Conservation (phyloP, 2,888 invertebrate genomes). For the Dynastes grantii region DNA sequence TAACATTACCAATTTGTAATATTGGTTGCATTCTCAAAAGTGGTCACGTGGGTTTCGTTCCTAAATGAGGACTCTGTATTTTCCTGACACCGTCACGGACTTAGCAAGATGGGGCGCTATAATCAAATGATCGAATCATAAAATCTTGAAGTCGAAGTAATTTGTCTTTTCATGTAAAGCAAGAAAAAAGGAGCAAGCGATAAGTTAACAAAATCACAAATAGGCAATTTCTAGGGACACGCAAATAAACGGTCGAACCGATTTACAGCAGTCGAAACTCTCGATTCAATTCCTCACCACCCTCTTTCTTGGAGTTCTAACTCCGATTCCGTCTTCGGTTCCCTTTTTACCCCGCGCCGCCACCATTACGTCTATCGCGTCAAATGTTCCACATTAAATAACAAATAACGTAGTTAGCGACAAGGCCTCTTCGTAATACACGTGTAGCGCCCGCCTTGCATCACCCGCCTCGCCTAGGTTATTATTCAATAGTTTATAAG, state of each 20-base stretch:
- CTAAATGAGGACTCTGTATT: too few relatives aligned
- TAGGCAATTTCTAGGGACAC: constrained; percentile 23
- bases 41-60: too few relatives aligned
- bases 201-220: constrained; percentile 25
- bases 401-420: constrained; percentile 48
- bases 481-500: constrained; percentile 70
- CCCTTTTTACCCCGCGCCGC: neutral
- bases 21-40: too few relatives aligned
- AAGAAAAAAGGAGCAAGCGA: neutral
- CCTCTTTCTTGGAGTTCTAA: constrained; percentile 13
- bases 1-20: too few relatives aligned
- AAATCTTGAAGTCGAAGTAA: neutral
- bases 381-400: constrained; percentile 45
- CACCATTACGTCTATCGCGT: constrained; percentile 28
- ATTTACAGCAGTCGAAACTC: neutral
- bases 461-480: constrained; percentile 49
- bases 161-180: neutral
- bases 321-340: neutral
- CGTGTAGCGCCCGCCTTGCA: constrained; percentile 54
- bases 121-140: neutral
- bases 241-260: constrained; percentile 17
- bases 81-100: too few relatives aligned
- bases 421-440: neutral
- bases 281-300: constrained; percentile 30
- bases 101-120: neutral